Percentiles rank a stretch among this genome's conserved stretches.
Conservation (phyloP, 1,140 invertebrate genomes). For the Cotesia glomerata region DNA sequence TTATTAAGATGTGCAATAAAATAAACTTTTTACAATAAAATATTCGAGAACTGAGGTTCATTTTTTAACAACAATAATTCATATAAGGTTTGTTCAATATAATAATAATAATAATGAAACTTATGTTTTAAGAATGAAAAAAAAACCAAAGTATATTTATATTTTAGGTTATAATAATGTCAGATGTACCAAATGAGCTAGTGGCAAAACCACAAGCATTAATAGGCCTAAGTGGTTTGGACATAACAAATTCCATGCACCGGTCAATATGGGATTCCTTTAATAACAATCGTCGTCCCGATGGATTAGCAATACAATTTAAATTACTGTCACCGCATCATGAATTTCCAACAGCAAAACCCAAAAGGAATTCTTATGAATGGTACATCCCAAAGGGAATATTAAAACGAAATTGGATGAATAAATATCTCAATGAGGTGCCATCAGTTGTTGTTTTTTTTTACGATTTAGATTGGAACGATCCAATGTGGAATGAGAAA, state of each 20-base stretch:
- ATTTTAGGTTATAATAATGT: constrained; percentile 46
- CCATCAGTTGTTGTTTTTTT: constrained; percentile 94
- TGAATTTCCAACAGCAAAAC: constrained; percentile 89
- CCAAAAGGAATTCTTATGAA: constrained; percentile 91
- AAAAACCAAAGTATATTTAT: background rate
- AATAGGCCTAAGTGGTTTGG: constrained; percentile 85
- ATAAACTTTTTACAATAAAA: too few species aligned
- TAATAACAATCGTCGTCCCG: constrained; percentile 77
- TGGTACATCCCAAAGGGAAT: constrained; percentile 97
- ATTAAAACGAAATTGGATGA: constrained; percentile 93
- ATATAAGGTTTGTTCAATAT: too few species aligned
- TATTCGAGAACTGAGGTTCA: too few species aligned
- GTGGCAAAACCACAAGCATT: constrained; percentile 80
- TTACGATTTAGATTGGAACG: constrained; percentile 97
- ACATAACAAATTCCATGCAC: constrained; percentile 85
- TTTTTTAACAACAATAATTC: too few species aligned
- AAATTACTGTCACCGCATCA: constrained; percentile 79
- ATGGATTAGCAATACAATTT: constrained; percentile 85
- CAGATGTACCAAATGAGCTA: constrained; percentile 78
- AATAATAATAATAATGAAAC: too few species aligned
- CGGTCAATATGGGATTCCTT: constrained; percentile 93
- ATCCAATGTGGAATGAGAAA: constrained; percentile 90
- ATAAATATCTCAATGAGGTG: constrained; percentile 89
- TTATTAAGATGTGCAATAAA: too few species aligned
- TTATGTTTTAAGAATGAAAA: too few species aligned